phyloP scores from a whole-genome alignment of 2,888 invertebrate species.

The Minunthozetes semirufus region DNA sequence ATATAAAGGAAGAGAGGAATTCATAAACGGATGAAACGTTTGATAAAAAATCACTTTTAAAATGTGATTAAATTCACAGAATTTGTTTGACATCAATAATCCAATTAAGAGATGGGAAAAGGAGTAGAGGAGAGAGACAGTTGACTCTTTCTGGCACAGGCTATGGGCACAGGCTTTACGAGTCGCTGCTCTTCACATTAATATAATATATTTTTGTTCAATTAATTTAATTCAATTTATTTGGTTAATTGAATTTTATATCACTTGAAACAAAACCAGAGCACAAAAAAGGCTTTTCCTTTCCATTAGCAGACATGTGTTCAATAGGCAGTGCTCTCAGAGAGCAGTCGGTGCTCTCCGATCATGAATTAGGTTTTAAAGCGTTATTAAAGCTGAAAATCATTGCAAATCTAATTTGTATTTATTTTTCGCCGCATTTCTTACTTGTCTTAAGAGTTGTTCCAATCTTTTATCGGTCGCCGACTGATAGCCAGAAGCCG shows the following conservation, averaged over 20 bases:
- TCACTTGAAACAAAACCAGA: not conserved
- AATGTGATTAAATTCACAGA: not conserved
- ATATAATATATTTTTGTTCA: not conserved
- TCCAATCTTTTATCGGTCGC: not conserved
- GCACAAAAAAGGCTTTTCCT: not conserved
- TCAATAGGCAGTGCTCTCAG: too few species aligned
- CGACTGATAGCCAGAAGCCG: slow-evolving; percentile 15
- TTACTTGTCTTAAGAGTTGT: slow-evolving; percentile 8
- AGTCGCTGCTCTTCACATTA: not conserved
- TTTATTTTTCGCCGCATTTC: not conserved
- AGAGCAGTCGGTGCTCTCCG: too few species aligned
- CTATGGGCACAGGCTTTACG: not conserved
- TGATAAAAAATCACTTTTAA: slow-evolving; percentile 2
- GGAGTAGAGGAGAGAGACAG: not conserved
- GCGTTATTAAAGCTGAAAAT: too few species aligned
- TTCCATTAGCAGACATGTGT: too few species aligned
- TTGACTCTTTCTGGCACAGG: not conserved
- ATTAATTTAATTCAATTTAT: not conserved
- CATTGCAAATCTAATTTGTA: not conserved
- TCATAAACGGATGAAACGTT: not conserved
- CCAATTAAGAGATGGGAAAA: not conserved
- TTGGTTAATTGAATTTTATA: not conserved
- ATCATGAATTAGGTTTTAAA: too few species aligned
- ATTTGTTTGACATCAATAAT: slow-evolving; percentile 19
- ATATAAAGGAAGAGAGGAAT: not conserved